These are phyloP conservation scores for Dendrocincla tyrannina DNA, from an alignment of 2,797 vertebrate genomes.

Conservation along the genomic window DNA sequence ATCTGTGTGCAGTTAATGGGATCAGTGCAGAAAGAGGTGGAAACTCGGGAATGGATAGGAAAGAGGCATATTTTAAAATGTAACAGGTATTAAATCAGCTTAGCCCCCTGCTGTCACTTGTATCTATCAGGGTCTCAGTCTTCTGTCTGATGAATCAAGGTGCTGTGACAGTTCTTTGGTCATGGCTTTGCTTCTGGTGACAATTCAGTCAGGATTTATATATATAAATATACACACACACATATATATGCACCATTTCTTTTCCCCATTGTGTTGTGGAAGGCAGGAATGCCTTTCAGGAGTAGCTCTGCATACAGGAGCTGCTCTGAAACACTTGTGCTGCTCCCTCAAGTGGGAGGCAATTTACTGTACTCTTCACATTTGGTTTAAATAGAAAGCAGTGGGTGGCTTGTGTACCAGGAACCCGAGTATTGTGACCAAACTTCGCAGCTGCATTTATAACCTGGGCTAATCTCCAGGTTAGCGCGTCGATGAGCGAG, in stretches of 20 bases:
- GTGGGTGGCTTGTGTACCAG: slow-evolving; percentile 52
- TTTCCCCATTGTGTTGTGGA: background rate
- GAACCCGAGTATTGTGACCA: slow-evolving; percentile 42
- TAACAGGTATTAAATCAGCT: background rate
- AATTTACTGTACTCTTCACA: slow-evolving; percentile 58
- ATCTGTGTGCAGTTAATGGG: background rate
- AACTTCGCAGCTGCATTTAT: slow-evolving; percentile 54
- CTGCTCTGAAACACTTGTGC: slow-evolving; percentile 38
- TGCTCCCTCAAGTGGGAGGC: slow-evolving; percentile 46
- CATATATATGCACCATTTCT: background rate
- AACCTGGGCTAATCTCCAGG: slow-evolving; percentile 3
- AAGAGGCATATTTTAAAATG: background rate
- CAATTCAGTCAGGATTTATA: background rate
- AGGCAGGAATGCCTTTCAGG: background rate
- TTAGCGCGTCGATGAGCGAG: background rate
- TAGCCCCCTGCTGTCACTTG: background rate
- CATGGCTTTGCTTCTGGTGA: background rate
- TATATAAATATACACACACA: background rate
- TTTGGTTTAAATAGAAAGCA: slow-evolving; percentile 67
- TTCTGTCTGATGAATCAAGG: background rate
- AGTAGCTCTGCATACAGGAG: slow-evolving; percentile 19
- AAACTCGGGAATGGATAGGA: background rate
- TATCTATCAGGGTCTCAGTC: background rate
- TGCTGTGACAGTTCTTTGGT: background rate
- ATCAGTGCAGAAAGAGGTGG: background rate